Conservation (phyloP, 2,888 invertebrate species). For the Ametastegia equiseti region DNA sequence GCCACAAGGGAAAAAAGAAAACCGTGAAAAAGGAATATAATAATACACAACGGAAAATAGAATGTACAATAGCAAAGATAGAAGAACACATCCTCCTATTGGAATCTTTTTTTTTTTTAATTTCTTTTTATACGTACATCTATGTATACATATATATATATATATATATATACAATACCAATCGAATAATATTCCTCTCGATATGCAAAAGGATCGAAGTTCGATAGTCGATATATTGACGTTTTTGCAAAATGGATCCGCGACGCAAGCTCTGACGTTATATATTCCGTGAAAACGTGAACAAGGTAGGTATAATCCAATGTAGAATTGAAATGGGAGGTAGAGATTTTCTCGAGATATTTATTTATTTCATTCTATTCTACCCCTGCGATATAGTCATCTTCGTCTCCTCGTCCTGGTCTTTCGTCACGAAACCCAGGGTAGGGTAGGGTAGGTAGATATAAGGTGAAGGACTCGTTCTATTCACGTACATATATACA, state of each 20-base stretch:
- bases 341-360: background rate
- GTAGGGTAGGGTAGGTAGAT: background rate
- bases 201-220: no score
- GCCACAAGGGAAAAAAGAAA: background rate
- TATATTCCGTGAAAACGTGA: background rate
- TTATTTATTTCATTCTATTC: background rate
- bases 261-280: background rate
- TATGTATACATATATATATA: no score
- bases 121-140: no score
- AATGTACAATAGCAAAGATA: no score
- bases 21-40: background rate
- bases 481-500: background rate
- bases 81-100: no score
- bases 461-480: background rate
- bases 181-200: no score
- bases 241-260: background rate
- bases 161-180: no score
- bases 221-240: no score
- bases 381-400: background rate
- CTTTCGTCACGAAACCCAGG: background rate
- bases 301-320: background rate
- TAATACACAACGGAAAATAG: background rate
- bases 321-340: constrained; percentile 6
- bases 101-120: no score
- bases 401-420: background rate